A percentile compares a stretch with the other conserved stretches of the same genome.
phyloP scores from a whole-genome alignment of 1,140 invertebrate genomes.

The Calephelis nemesis region DNA sequence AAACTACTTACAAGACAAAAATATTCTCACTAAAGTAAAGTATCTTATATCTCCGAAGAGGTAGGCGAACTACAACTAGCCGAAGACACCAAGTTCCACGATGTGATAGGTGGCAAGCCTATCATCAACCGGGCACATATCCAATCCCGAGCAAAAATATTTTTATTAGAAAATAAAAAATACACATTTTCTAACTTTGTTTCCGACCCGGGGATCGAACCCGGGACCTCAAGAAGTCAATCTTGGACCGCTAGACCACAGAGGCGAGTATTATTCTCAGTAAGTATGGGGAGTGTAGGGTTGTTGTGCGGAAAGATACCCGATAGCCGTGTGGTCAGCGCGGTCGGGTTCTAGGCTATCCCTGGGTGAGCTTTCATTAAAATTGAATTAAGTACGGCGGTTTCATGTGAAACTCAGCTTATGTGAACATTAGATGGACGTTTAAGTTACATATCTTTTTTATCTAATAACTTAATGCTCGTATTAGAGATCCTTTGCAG shows the following conservation, averaged over 20 bases:
- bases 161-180: too few species aligned
- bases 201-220: too few species aligned
- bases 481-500: background rate
- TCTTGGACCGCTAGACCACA: background rate
- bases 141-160: too few species aligned
- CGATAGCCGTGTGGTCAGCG: constrained; percentile 41
- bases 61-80: too few species aligned
- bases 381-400: constrained; percentile 25
- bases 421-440: constrained; percentile 26
- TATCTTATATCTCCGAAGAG: too few species aligned
- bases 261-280: background rate
- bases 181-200: too few species aligned
- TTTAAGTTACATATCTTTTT: constrained; percentile 23
- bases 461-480: constrained; percentile 6
- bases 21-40: too few species aligned
- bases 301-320: constrained; percentile 34
- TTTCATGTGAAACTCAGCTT: constrained; percentile 24
- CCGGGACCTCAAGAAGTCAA: too few species aligned
- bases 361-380: constrained; percentile 33
- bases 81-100: too few species aligned
- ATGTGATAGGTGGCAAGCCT: too few species aligned
- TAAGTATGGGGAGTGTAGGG: constrained; percentile 19
- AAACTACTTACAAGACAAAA: too few species aligned
- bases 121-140: too few species aligned
- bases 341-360: constrained; percentile 27